Conservation (phyloP, 2,797 vertebrate genomes). For the Leptoclinus maculatus region DNA sequence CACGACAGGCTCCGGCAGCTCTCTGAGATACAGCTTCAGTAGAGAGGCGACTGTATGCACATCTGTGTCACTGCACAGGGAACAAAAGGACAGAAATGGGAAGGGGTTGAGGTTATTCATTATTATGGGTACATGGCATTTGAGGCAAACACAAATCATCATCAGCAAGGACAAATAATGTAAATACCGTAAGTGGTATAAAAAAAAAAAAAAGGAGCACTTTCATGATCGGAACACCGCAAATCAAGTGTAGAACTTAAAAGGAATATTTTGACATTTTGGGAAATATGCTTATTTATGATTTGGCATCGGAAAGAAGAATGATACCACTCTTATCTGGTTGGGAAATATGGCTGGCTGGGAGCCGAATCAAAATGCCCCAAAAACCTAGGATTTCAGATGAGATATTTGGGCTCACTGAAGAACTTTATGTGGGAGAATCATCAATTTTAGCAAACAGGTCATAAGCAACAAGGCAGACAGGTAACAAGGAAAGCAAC, state of each 20-base stretch:
- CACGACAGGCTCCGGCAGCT: constrained; percentile 96
- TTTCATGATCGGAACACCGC: neutral
- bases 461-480: neutral
- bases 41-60: constrained; percentile 98
- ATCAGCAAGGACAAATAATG: neutral
- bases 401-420: neutral
- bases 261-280: neutral
- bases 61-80: constrained; percentile 90
- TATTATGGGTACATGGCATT: neutral
- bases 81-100: neutral
- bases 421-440: neutral
- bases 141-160: constrained; percentile 17
- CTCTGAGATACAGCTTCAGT: constrained; percentile 95
- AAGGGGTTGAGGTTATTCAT: neutral
- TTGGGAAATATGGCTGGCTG: neutral
- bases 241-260: neutral
- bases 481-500: neutral
- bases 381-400: neutral
- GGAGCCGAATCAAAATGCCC: neutral
- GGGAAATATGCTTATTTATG: neutral
- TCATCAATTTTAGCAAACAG: neutral
- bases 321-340: neutral
- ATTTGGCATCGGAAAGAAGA: neutral
- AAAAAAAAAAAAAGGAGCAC: neutral
- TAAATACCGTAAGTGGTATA: neutral